These are phyloP conservation scores for Tridacna crocea DNA, from an alignment of 2,888 invertebrate species.

Conservation along the genomic window DNA sequence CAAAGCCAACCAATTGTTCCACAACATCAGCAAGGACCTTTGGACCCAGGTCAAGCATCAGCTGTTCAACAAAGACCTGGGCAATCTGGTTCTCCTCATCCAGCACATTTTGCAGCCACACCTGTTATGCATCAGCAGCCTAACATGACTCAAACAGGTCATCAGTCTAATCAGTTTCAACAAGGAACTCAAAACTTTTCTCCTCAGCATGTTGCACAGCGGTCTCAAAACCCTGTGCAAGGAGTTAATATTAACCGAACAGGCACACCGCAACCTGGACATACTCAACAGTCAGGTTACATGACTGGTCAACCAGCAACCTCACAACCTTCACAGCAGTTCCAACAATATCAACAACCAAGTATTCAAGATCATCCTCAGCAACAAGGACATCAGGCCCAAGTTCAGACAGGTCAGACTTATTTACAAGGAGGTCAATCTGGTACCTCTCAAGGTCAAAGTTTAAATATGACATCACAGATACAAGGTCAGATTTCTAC, in stretches of 20 bases:
- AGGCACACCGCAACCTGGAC: not conserved
- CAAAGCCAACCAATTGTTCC: slow-evolving; percentile 25
- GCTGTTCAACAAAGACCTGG: not conserved
- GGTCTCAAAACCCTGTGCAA: not conserved
- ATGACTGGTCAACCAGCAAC: not conserved
- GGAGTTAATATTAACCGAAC: not conserved
- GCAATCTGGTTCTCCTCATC: not conserved
- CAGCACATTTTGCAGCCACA: not conserved
- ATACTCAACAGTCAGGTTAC: not conserved
- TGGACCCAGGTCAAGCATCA: not conserved
- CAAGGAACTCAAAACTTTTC: not conserved
- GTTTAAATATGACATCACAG: not conserved
- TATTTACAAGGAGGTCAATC: not conserved
- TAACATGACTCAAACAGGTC: not conserved
- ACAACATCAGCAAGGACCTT: slow-evolving; percentile 7
- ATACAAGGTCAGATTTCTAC: slow-evolving; percentile 2
- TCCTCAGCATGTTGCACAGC: not conserved
- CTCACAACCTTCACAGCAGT: not conserved
- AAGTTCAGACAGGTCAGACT: slow-evolving; percentile 7
- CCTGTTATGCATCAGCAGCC: not conserved
- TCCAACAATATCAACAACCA: slow-evolving; percentile 23
- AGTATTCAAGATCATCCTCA: slow-evolving; percentile 19
- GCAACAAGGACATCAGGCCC: slow-evolving; percentile 37
- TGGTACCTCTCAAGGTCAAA: not conserved
- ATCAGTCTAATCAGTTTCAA: not conserved